Evolutionary conservation across 2,113 vertebrate genomes (phyloP).

Genomic region (Pterocles gutturalis): DNA sequence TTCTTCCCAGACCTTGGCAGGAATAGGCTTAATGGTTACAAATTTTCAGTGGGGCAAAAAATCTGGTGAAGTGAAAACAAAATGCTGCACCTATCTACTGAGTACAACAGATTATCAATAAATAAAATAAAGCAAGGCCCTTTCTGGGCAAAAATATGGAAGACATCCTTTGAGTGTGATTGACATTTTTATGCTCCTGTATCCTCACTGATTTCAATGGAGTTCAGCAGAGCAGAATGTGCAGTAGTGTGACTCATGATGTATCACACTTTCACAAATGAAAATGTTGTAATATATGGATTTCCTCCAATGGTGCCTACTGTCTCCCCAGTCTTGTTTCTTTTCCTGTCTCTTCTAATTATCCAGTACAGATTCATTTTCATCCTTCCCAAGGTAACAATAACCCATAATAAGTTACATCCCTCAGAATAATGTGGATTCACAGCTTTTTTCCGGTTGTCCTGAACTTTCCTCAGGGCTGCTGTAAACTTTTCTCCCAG

Average conservation of each 20-base stretch:
- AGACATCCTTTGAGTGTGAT: neutral
- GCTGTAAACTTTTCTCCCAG: neutral
- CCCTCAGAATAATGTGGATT: neutral
- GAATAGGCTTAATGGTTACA: slow-evolving; percentile 44
- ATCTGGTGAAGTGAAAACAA: slow-evolving; percentile 41
- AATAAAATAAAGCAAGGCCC: neutral
- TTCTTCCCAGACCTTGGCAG: slow-evolving; percentile 68
- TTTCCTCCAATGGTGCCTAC: neutral
- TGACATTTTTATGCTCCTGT: neutral
- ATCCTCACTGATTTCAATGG: neutral
- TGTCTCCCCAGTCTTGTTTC: neutral
- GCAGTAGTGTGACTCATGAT: neutral
- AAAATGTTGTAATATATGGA: neutral
- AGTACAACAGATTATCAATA: neutral
- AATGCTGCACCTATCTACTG: neutral
- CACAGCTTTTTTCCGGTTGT: neutral
- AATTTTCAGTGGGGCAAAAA: slow-evolving; percentile 36
- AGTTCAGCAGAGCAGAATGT: neutral
- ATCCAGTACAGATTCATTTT: neutral
- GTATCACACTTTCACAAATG: neutral
- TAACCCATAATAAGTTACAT: neutral
- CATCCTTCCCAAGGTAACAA: neutral
- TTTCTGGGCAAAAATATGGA: neutral
- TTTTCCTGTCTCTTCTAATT: neutral
- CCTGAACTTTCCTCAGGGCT: neutral